Evolutionary conservation across 1,140 invertebrate species (phyloP).

Genomic region (Drosophila tani): DNA sequence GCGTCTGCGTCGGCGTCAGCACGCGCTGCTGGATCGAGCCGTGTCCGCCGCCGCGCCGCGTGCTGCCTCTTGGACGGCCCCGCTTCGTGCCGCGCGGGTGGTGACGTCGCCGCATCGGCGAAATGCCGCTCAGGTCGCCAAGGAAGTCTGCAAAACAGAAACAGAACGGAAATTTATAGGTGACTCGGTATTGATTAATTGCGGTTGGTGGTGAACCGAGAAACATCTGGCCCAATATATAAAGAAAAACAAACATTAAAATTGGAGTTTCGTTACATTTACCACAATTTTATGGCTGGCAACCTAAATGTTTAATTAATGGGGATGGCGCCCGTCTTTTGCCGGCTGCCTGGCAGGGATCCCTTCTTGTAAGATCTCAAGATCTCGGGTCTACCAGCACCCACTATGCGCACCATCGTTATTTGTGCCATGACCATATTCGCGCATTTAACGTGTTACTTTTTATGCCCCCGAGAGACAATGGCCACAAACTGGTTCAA

Average conservation of each 20-base stretch:
- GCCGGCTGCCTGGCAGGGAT: slow-evolving; percentile 19
- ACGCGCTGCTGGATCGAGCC: slow-evolving; percentile 70
- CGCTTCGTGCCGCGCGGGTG: slow-evolving; percentile 88
- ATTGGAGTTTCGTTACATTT: slow-evolving; percentile 49
- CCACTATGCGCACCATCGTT: slow-evolving; percentile 34
- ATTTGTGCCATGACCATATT: slow-evolving; percentile 71
- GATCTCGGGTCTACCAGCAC: slow-evolving; percentile 10
- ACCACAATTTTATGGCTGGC: slow-evolving; percentile 69
- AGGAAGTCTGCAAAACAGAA: slow-evolving; percentile 72
- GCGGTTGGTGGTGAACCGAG: slow-evolving; percentile 38
- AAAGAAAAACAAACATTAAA: slow-evolving; percentile 40
- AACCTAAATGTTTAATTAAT: slow-evolving; percentile 47
- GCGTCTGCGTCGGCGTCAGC: slow-evolving; percentile 60
- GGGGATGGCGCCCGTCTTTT: slow-evolving; percentile 2
- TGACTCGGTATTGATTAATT: slow-evolving; percentile 76
- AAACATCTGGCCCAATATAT: slow-evolving; percentile 64
- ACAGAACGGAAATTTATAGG: slow-evolving; percentile 55
- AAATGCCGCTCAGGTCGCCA: slow-evolving; percentile 66
- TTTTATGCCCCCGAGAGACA: slow-evolving; percentile 45
- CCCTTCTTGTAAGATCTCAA: slow-evolving; percentile 17
- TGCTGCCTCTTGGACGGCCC: slow-evolving; percentile 89
- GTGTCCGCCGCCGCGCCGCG: slow-evolving; percentile 84
- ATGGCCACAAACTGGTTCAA: slow-evolving; percentile 43
- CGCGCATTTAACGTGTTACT: slow-evolving; percentile 54
- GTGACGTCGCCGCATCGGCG: slow-evolving; percentile 85